phyloP scores from a whole-genome alignment of 2,113 vertebrate species.

The Thermophis baileyi region DNA sequence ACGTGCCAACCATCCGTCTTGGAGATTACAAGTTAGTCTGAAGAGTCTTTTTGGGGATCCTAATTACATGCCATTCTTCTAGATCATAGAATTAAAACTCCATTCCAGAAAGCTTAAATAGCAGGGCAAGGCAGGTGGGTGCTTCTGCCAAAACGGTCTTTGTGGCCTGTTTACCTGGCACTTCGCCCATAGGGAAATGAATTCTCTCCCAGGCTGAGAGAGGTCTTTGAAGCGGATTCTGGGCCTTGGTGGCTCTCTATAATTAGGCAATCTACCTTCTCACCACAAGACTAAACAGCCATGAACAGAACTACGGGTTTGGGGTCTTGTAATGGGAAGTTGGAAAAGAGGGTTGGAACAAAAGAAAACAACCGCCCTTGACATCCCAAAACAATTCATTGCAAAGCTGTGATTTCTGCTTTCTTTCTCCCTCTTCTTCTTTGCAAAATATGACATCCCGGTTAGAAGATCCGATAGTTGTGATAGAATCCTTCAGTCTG shows the following conservation, averaged over 20 bases:
- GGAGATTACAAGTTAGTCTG: not conserved
- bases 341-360: constrained; percentile 16
- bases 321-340: constrained; percentile 26
- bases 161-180: constrained; percentile 25
- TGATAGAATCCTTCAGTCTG: not conserved
- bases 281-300: constrained; percentile 6
- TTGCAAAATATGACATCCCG: not conserved
- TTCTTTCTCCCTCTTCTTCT: not conserved
- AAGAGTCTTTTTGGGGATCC: constrained; percentile 10
- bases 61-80: not conserved
- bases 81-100: constrained; percentile 38
- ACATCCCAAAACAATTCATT: constrained; percentile 14
- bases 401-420: constrained; percentile 25
- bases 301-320: not conserved
- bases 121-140: not conserved
- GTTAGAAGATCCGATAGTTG: not conserved
- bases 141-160: not conserved
- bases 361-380: constrained; percentile 15
- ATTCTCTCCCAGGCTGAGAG: constrained; percentile 1
- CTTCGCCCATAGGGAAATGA: not conserved
- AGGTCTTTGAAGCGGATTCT: constrained; percentile 18
- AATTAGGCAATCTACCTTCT: constrained; percentile 31
- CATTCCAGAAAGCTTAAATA: constrained; percentile 34
- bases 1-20: not conserved
- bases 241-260: not conserved